phyloP scores from a whole-genome alignment of 2,113 vertebrate genomes.

The Morone chrysops region DNA sequence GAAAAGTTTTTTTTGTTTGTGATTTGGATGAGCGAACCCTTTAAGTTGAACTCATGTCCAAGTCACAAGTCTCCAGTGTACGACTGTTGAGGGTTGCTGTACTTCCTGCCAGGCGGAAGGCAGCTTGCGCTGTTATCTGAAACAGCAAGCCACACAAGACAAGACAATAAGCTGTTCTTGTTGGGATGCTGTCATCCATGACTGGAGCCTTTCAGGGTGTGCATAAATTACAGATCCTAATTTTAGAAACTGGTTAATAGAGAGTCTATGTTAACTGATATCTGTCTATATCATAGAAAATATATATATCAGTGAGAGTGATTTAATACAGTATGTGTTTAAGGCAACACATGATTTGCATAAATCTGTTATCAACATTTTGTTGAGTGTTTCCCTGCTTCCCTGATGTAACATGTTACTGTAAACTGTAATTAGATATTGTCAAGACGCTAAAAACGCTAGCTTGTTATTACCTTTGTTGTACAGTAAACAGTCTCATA shows the following conservation, averaged over 20 bases:
- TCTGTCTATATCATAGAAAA: neutral
- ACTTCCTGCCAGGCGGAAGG: constrained; percentile 41
- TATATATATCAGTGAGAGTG: neutral
- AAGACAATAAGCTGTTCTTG: constrained; percentile 42
- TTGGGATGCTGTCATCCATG: constrained; percentile 11
- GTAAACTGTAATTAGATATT: neutral
- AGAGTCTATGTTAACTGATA: too few species aligned
- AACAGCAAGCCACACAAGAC: constrained; percentile 6
- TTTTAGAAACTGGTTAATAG: constrained; percentile 10
- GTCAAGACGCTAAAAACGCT: neutral
- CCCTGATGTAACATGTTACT: neutral
- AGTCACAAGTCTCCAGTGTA: constrained; percentile 12
- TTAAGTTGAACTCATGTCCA: neutral
- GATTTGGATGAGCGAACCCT: neutral
- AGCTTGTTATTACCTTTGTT: neutral
- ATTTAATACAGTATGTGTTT: constrained; percentile 7
- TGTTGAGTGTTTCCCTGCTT: neutral
- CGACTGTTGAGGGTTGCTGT: neutral
- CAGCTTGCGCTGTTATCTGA: constrained; percentile 1
- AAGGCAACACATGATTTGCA: constrained; percentile 13
- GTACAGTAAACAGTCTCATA: neutral
- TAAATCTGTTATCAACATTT: constrained; percentile 4
- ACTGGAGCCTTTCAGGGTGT: neutral
- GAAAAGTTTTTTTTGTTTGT: neutral
- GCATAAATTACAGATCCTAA: neutral